These are phyloP conservation scores for Scaptomyza polygonia DNA, from an alignment of 2,888 invertebrate genomes.

Conservation along the genomic window DNA sequence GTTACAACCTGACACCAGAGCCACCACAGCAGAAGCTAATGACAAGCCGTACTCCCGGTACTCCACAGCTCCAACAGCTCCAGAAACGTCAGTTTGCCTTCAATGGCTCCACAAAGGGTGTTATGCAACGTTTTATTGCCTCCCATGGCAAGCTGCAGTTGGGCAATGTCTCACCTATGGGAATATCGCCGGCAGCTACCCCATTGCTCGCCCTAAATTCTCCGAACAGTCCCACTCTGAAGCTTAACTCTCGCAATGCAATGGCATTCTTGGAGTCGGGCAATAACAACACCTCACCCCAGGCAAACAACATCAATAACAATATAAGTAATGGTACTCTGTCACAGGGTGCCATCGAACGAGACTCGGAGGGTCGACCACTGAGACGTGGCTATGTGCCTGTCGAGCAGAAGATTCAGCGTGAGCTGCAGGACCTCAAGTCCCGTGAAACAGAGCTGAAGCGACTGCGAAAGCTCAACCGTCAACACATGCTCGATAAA, in stretches of 20 bases:
- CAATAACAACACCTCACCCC: constrained; percentile 21
- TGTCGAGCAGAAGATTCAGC: constrained; percentile 94
- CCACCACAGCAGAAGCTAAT: constrained; percentile 84
- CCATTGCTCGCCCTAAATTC: constrained; percentile 14
- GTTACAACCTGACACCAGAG: constrained; percentile 81
- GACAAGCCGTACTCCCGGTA: constrained; percentile 79
- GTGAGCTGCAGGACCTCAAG: constrained; percentile 93
- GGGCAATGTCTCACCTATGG: constrained; percentile 31
- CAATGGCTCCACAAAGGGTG: constrained; percentile 88
- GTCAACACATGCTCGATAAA: constrained; percentile 87
- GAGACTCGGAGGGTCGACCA: constrained; percentile 87
- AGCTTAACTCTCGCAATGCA: constrained; percentile 63
- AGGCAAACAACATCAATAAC: constrained; percentile 20
- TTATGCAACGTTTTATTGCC: constrained; percentile 94
- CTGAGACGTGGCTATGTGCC: constrained; percentile 92
- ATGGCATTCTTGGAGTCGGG: constrained; percentile 60
- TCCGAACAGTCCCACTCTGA: constrained; percentile 36
- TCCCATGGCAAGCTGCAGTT: constrained; percentile 89
- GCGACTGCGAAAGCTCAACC: constrained; percentile 86
- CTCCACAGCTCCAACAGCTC: constrained; percentile 71
- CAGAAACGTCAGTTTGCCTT: constrained; percentile 86
- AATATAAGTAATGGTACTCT: constrained; percentile 54
- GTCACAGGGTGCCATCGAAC: constrained; percentile 85
- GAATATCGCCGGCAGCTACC: constrained; percentile 5
- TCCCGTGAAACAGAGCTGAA: constrained; percentile 92